These are phyloP conservation scores for Charadrius vociferus DNA, from an alignment of 2,113 vertebrate genomes.

Conservation along the genomic window DNA sequence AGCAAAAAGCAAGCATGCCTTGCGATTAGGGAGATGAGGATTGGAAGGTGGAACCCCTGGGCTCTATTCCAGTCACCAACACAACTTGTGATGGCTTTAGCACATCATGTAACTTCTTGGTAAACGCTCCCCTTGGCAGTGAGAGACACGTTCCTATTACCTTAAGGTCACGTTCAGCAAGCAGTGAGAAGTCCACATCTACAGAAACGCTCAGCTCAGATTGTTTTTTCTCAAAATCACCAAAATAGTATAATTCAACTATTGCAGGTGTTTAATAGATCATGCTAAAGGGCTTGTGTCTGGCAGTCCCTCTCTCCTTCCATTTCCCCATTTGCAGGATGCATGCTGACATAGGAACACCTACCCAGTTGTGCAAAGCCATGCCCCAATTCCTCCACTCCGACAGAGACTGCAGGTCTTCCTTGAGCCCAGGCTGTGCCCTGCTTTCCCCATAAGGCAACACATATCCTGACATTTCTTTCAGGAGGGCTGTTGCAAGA, in stretches of 20 bases:
- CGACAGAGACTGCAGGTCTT: neutral
- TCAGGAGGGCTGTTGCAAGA: neutral
- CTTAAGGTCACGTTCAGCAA: neutral
- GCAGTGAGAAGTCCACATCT: neutral
- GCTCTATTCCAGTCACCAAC: neutral
- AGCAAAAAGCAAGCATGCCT: neutral
- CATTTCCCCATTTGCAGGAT: neutral
- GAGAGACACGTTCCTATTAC: neutral
- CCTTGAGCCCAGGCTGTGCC: neutral
- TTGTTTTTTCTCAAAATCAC: neutral
- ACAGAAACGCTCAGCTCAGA: neutral
- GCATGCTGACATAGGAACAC: neutral
- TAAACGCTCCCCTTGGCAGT: neutral
- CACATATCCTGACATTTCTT: neutral
- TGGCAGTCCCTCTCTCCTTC: neutral
- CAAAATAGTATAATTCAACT: neutral
- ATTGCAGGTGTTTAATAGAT: neutral
- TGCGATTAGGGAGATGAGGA: neutral
- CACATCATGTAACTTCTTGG: neutral
- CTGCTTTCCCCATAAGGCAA: neutral
- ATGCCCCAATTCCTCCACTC: neutral
- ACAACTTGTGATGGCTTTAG: conserved; percentile 1
- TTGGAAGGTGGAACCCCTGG: neutral
- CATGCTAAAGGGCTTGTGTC: neutral
- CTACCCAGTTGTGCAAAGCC: neutral